A percentile compares a stretch with the other conserved stretches of the same genome.
Evolutionary conservation across 2,888 invertebrate species (phyloP).

Genomic region (Apocheima hispidaria): DNA sequence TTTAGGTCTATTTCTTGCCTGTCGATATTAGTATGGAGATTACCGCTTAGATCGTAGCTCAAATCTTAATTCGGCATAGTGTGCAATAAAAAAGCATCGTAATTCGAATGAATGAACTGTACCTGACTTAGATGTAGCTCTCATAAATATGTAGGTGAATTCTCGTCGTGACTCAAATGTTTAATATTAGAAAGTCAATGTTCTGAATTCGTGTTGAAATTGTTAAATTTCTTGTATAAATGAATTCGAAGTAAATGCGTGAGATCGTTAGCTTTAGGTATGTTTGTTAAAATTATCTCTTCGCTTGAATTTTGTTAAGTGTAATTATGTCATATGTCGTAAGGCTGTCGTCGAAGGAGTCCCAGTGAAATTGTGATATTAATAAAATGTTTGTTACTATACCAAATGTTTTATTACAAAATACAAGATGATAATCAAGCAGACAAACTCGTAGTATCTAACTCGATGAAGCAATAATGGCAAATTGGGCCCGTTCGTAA

Average conservation of each 20-base stretch:
- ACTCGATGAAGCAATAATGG: conserved; percentile 20
- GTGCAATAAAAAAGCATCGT: conserved; percentile 54
- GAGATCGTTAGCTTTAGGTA: conserved; percentile 53
- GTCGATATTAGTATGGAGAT: conserved; percentile 57
- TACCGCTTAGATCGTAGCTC: conserved; percentile 49
- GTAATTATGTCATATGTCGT: conserved; percentile 49
- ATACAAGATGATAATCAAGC: conserved; percentile 17
- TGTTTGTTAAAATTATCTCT: conserved; percentile 54
- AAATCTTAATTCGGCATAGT: conserved; percentile 54
- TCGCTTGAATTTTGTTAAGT: conserved; percentile 62
- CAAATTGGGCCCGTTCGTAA: conserved; percentile 27
- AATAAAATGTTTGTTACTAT: conserved; percentile 77
- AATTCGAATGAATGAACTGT: conserved; percentile 60
- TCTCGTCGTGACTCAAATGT: conserved; percentile 52
- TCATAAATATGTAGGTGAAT: conserved; percentile 61
- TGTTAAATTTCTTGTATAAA: conserved; percentile 46
- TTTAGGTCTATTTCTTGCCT: conserved; percentile 73
- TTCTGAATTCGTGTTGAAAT: conserved; percentile 35
- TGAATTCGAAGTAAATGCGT: conserved; percentile 49
- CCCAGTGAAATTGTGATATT: conserved; percentile 84
- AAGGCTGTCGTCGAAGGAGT: conserved; percentile 60
- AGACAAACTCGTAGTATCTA: background rate
- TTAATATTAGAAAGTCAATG: conserved; percentile 32
- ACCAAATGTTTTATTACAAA: conserved; percentile 34
- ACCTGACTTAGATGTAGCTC: conserved; percentile 77